phyloP scores from a whole-genome alignment of 64 coral and sea anemone genomes.

The Hydrozoanthus tunicans region DNA sequence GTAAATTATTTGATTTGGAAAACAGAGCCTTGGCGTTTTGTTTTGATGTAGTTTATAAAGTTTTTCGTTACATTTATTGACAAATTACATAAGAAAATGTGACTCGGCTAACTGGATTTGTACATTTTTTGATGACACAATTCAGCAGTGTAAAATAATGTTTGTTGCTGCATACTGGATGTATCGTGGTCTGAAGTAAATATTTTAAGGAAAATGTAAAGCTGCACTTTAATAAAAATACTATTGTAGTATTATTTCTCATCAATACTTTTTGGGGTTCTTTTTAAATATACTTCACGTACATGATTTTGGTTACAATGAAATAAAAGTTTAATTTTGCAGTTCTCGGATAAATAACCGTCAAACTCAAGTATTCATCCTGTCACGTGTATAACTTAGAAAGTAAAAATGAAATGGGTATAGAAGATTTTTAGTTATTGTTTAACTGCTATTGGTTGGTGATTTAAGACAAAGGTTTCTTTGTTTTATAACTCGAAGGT shows the following conservation, averaged over 20 bases:
- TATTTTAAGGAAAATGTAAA: slow-evolving; percentile 1
- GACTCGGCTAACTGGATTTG: neutral
- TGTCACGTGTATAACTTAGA: too few species aligned
- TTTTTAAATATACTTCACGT: neutral
- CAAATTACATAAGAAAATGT: too few species aligned
- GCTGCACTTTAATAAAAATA: neutral
- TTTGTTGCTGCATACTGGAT: too few species aligned
- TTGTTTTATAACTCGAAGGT: too few species aligned
- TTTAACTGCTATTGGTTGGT: too few species aligned
- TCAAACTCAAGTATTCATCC: neutral
- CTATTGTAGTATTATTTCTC: neutral
- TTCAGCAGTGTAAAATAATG: neutral
- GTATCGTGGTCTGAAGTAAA: neutral
- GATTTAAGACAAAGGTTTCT: too few species aligned
- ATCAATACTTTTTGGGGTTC: neutral
- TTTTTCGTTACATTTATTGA: neutral
- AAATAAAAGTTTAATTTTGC: too few species aligned
- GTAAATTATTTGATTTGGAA: too few species aligned
- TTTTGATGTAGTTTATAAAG: neutral
- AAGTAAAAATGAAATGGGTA: too few species aligned
- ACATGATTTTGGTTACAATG: neutral
- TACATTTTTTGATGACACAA: neutral
- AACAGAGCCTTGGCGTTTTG: too few species aligned
- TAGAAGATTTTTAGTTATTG: too few species aligned
- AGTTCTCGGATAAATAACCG: too few species aligned